Evolutionary conservation across 2,888 invertebrate species (phyloP), one percentile per base, ranked within the genome.

Genomic region (Andrena trimmerana): DNA sequence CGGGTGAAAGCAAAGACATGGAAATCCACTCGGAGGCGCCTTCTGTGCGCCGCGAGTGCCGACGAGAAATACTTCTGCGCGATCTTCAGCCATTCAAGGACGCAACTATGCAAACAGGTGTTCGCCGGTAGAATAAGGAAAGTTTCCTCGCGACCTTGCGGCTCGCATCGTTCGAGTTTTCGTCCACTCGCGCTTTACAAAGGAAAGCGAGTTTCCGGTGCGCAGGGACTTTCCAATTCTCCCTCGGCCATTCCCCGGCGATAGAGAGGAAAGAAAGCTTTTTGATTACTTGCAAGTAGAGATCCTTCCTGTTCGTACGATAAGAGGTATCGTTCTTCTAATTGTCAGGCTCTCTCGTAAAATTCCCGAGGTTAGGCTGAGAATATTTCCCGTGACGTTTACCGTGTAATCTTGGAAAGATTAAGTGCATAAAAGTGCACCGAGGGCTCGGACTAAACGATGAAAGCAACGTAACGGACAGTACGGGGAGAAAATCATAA

Each of bases 71-170:
- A 59, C 86, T 81, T 75, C 78, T 65, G 31, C 52, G 62, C 75
- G 71, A 77, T 85, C 86, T 79, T 78, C 85, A 69, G 83, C 78
- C 86, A 74, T 69, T 83, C 86, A 83, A 83, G 86, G 86, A 86
- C 86, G 78, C 68, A 70, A 76, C 86, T 85, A 83, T 77, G 81
- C 86, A 83, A 86, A 86, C 86, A 80, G 81, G 85, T 78, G 84
- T 71, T 65, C 75, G 66, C 59, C 67, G 20, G 27, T 16, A 27
- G 67, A 60, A 67, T 52, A 57, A 82, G 77, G 84, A 85, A 85
- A 85, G 82, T 79, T 72, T 79, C 48, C 52, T 59, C 13, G 77
- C 83, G 85, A 83, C 84, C 85, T 85, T 84, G 84, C 62, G 4
- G 24, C 0, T 54, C 20, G 71, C 59, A 59, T 57, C 75, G 72